These are phyloP conservation scores for Rhodinocichla rosea DNA, from an alignment of 2,113 vertebrate species.

Conservation along the genomic window DNA sequence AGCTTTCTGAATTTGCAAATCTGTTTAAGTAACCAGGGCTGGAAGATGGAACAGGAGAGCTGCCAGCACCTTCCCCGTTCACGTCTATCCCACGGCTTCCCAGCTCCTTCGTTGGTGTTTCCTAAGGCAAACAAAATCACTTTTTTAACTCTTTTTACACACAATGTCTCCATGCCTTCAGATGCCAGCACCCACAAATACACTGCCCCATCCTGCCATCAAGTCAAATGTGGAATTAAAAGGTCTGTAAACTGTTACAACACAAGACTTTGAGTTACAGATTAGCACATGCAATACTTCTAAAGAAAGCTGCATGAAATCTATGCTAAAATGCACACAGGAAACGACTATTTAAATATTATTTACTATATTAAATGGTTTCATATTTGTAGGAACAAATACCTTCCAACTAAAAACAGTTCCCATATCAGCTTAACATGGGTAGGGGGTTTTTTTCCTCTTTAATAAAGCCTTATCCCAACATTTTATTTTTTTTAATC, in stretches of 20 bases:
- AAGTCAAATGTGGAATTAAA: neutral
- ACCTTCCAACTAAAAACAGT: neutral
- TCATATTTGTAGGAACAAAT: neutral
- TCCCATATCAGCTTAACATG: neutral
- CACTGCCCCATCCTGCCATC: neutral
- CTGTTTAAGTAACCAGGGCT: constrained; percentile 79
- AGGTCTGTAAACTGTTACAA: neutral
- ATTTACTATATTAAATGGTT: neutral
- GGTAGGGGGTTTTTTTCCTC: neutral
- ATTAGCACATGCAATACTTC: neutral
- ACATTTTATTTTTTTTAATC: neutral
- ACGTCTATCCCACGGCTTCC: constrained; percentile 77
- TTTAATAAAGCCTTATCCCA: neutral
- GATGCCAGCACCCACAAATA: neutral
- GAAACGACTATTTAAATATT: neutral
- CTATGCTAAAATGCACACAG: neutral
- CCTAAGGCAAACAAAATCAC: constrained; percentile 72
- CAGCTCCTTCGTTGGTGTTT: constrained; percentile 94
- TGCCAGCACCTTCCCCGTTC: constrained; percentile 71
- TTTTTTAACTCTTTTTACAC: neutral
- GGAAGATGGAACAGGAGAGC: constrained; percentile 67
- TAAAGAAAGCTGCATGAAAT: neutral
- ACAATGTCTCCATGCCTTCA: neutral
- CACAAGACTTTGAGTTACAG: neutral
- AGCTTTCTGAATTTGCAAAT: constrained; percentile 92